Percentiles rank a stretch among this genome's conserved stretches.
These are phyloP conservation scores for Chauna torquata DNA, from an alignment of 2,113 vertebrate species.

Conservation along the genomic window DNA sequence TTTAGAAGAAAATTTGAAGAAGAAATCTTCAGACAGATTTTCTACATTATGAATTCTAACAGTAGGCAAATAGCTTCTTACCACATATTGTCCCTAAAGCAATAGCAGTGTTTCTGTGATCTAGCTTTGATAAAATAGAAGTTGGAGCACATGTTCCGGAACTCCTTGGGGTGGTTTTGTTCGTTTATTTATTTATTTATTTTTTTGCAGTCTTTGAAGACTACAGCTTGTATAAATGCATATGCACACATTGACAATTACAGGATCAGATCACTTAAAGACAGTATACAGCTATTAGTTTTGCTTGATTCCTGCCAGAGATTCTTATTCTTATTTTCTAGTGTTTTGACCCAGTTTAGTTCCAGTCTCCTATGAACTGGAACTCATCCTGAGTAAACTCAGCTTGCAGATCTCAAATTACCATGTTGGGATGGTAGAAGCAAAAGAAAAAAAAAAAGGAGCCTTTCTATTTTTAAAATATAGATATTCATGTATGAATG, in stretches of 20 bases:
- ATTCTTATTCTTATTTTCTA: neutral
- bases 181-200: neutral
- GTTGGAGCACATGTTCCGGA: neutral
- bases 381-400: neutral
- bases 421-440: neutral
- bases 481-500: neutral
- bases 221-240: neutral
- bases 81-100: neutral
- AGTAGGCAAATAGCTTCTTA: neutral
- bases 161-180: neutral
- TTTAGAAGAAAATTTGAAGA: slow-evolving; percentile 27
- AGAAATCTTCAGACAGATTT: neutral
- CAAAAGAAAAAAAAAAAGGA: neutral
- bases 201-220: neutral
- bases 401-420: neutral
- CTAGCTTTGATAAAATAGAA: neutral
- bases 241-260: neutral
- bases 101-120: neutral
- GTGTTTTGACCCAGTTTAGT: neutral
- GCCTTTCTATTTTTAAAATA: neutral
- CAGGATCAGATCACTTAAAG: neutral
- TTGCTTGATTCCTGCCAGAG: neutral
- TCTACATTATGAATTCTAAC: neutral
- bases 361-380: neutral
- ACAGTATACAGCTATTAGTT: neutral